These are phyloP conservation scores for Stictonetta naevosa DNA, from an alignment of 2,113 vertebrate genomes.

Conservation along the genomic window DNA sequence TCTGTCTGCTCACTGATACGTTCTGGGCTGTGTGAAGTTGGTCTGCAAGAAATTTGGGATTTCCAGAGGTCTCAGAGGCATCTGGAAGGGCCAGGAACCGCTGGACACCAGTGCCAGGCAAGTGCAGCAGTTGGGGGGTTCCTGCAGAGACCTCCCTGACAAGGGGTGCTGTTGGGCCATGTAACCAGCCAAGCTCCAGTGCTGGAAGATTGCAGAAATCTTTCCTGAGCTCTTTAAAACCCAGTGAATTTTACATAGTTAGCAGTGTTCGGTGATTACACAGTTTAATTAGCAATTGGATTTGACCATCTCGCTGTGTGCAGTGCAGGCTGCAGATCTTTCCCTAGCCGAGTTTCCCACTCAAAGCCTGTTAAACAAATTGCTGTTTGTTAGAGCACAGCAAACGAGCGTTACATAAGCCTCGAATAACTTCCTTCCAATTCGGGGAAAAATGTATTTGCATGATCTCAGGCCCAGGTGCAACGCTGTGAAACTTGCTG, in stretches of 20 bases:
- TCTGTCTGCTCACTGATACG: neutral
- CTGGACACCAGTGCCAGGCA: neutral
- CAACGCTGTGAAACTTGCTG: neutral
- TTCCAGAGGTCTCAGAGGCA: neutral
- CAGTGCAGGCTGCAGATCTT: rapidly evolving
- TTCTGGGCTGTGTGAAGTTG: neutral
- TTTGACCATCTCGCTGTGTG: rapidly evolving
- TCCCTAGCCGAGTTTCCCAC: neutral
- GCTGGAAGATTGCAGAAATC: neutral
- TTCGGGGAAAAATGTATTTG: neutral
- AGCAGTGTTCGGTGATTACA: neutral
- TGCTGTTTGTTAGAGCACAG: rapidly evolving
- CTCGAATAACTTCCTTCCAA: constrained; percentile 4
- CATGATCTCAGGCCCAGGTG: neutral
- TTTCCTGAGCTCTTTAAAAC: neutral
- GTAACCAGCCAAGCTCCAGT: rapidly evolving
- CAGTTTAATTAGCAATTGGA: neutral
- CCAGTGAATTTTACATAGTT: neutral
- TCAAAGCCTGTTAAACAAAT: neutral
- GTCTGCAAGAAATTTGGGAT: neutral
- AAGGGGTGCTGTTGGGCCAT: neutral
- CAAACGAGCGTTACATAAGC: neutral
- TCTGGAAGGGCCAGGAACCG: neutral
- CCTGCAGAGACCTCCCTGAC: neutral
- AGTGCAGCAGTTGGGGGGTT: neutral